A percentile compares a stretch with the other conserved stretches of the same genome.
These are phyloP conservation scores for Pungitius pungitius DNA, from an alignment of 2,113 vertebrate species.

Conservation along the genomic window DNA sequence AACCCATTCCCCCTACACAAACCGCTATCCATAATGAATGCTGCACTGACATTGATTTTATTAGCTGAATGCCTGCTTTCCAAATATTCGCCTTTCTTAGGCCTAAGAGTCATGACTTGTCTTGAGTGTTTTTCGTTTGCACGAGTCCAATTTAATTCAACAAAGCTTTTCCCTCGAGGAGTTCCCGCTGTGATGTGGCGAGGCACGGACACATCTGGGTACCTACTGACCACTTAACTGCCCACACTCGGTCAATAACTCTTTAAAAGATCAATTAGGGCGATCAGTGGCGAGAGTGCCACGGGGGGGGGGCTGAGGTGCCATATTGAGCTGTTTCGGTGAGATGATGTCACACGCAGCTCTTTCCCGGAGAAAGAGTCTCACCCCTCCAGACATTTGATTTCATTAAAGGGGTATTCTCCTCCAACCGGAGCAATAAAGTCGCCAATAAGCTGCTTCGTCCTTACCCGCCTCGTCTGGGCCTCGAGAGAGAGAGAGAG, in stretches of 20 bases:
- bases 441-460: slow-evolving; percentile 35
- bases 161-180: slow-evolving; percentile 32
- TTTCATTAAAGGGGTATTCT: slow-evolving; percentile 63
- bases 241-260: slow-evolving; percentile 64
- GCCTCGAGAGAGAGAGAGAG: too few relatives aligned
- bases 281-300: slow-evolving; percentile 55
- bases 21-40: slow-evolving; percentile 59
- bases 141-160: slow-evolving; percentile 23
- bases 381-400: slow-evolving; percentile 50
- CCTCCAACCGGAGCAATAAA: slow-evolving; percentile 54
- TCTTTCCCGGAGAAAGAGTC: slow-evolving; percentile 31
- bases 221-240: slow-evolving; percentile 64
- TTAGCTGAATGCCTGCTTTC: slow-evolving; percentile 42
- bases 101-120: slow-evolving; percentile 5
- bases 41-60: slow-evolving; percentile 51
- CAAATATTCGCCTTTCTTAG: slow-evolving; percentile 28
- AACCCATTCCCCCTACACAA: slow-evolving; percentile 54
- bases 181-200: slow-evolving; percentile 1
- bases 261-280: slow-evolving; percentile 74
- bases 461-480: slow-evolving; percentile 1
- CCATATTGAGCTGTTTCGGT: slow-evolving; percentile 58
- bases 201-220: slow-evolving; percentile 35
- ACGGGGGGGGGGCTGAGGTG: slow-evolving; percentile 50
- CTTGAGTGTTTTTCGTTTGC: background rate
- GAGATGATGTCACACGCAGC: slow-evolving; percentile 60